Evolutionary conservation across 2,888 invertebrate species (phyloP).

Genomic region (Smittia aterrima): DNA sequence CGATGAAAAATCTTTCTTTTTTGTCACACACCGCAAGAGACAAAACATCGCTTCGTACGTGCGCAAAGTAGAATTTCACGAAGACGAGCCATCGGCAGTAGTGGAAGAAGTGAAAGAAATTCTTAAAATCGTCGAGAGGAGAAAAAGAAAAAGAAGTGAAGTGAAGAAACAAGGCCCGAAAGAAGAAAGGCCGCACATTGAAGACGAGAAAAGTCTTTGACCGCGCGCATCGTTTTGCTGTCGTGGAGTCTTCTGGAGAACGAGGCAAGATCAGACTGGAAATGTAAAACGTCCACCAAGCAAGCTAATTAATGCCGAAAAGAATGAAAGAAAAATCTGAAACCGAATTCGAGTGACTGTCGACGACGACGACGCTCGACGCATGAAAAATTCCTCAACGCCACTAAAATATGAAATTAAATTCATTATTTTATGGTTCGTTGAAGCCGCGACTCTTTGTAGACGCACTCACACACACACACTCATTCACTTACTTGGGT

Average conservation of each 20-base stretch:
- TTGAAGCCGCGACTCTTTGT: constrained; percentile 20
- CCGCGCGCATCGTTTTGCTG: constrained; percentile 30
- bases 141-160: neutral
- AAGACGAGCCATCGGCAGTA: neutral
- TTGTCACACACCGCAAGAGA: neutral
- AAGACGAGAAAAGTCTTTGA: constrained; percentile 39
- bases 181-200: constrained; percentile 22
- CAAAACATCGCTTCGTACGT: neutral
- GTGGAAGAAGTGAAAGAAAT: neutral
- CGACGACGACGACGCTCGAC: neutral
- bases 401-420: constrained; percentile 31
- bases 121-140: neutral
- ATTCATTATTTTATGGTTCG: constrained; percentile 41
- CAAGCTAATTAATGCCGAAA: neutral
- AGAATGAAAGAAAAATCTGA: too few relatives aligned
- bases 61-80: neutral
- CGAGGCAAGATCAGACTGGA: constrained; percentile 5
- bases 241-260: neutral
- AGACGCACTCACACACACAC: constrained; percentile 17
- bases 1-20: neutral
- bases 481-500: neutral
- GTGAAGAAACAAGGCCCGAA: neutral
- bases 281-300: neutral
- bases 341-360: neutral
- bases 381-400: constrained; percentile 34